Evolutionary conservation across 2,797 vertebrate species (phyloP), one percentile per base, ranked within the genome.

Genomic region (Acanthis flammea): DNA sequence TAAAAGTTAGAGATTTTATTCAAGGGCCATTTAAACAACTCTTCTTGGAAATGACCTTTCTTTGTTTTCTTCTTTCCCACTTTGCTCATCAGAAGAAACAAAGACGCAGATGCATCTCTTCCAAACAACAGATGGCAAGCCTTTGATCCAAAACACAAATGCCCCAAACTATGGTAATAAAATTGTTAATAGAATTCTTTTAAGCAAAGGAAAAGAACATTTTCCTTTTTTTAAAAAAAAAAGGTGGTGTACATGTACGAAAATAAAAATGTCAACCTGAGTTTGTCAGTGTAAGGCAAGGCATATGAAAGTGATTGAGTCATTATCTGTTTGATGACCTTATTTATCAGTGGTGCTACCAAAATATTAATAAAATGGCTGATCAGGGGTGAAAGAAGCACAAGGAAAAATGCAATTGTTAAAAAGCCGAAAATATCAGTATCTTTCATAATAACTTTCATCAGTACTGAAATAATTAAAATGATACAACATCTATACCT

Each of bases 191-290:
- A 73, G 12, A 76, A 54, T 33, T 66, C 6, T 63, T 88, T 80
- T 39, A 51, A 62, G 3, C 8, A 61, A 27, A 79, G 17, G 7
- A 10, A n/a, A 57, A 28, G 10, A 33, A n/a, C 1, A 17, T 41
- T 21, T 13, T 12, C 0, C 0, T 1, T 57, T 1, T 57, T 33
- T 15, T 10, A 5, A 12, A 37, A 12, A 37, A 19, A 57, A 65
- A 53, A 3, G 0, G 1, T 2, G 6, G 5, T 10, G 0, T 31
- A 3, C 63, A 4, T 44, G 14, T 70, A 17, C 63, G 45, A 78
- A 90, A 85, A 62, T 7, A 4, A 45, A 75, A 72, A 25, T 37
- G 61, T 35, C 24, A 51, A 13, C 22, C 17, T 60, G 37, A 82
- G 12, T 41, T 53, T 65, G 12, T 44, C 31, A 53, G 31, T 12